Base-by-base conservation (phyloP, 2,113 vertebrate genomes). In the Bettongia penicillata region DNA sequence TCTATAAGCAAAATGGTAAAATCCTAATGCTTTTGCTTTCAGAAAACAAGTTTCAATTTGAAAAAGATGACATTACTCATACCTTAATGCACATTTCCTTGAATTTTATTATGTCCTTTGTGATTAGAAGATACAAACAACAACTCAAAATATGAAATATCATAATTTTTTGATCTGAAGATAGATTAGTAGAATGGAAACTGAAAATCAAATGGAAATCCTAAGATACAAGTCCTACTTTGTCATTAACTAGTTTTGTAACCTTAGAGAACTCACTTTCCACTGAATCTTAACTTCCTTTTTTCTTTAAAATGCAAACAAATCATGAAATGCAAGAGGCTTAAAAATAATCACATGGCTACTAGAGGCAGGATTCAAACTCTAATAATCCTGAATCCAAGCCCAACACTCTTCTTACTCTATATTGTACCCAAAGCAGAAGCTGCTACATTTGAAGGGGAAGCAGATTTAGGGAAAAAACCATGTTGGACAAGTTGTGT, bases 261-360 rank as follows among this genome's bases (percentile, higher is more conserved):
- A 84, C 19, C 68, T 43, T 43, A 22, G 6, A 84, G 68, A 22
- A n/a, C 68, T n/a, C 68, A 22, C n/a, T n/a, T 77, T 84, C 0
- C 10, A 0, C 0, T 26, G 16, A 12, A 31, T 55, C 3, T 11
- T 84, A 8, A 43, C 24, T 2, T n/a, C 16, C 37, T 43, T 92
- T 91, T 95, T 55, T 90, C 11, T 50, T 92, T n/a, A 84, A 57
- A 90, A 93, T 89, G 89, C 37, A 43, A 93, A 61, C 43, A 84
- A 51, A 37, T 5, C 25, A 9, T n/a, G 37, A 91, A 90, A 0
- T 19, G 0, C 26, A 22, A 7, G 3, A 5, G 31, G 26, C 57
- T 92, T n/a, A 68, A 92, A 77, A 50, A 51, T 1, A 49, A 25
- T 51, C 11, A 3, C 2, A 2, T 24, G 84, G 25, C 24, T 91